Conservation (phyloP, 2,888 invertebrate genomes). For the Notocelia uddmanniana region DNA sequence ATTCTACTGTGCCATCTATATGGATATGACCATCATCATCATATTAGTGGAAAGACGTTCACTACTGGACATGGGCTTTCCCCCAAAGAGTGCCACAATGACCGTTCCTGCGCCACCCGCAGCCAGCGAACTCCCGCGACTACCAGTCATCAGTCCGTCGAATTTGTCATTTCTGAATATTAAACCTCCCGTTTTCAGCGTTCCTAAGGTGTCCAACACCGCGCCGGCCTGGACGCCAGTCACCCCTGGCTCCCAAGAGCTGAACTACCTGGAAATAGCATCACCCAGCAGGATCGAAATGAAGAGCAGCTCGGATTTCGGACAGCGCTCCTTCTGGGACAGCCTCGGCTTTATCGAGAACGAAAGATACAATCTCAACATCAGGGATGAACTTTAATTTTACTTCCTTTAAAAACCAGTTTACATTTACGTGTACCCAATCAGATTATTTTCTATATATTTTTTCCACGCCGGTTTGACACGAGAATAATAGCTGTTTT, state of each 20-base stretch:
- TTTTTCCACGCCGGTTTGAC: background rate
- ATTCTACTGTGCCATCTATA: too few species aligned
- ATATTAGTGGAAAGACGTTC: too few species aligned
- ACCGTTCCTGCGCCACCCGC: too few species aligned
- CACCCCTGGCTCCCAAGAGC: constrained; percentile 68
- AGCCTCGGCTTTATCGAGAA: constrained; percentile 87
- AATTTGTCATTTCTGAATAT: background rate
- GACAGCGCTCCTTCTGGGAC: constrained; percentile 87
- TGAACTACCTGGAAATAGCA: constrained; percentile 83
- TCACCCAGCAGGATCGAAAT: constrained; percentile 76
- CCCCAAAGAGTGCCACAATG: too few species aligned
- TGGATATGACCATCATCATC: too few species aligned
- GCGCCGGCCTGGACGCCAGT: constrained; percentile 80
- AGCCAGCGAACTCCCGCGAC: too few species aligned
- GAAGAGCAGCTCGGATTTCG: constrained; percentile 79
- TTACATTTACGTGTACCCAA: background rate
- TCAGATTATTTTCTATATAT: background rate
- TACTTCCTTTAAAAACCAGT: background rate
- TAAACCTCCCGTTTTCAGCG: constrained; percentile 60
- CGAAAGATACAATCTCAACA: constrained; percentile 69
- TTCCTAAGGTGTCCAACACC: constrained; percentile 66
- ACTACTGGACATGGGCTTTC: too few species aligned
- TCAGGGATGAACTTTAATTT: constrained; percentile 75
- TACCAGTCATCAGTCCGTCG: background rate
- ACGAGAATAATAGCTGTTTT: too few species aligned